A percentile compares a stretch with the other conserved stretches of the same genome.
Conservation (phyloP, 2,797 vertebrate genomes). For the Molossus alvarezi region DNA sequence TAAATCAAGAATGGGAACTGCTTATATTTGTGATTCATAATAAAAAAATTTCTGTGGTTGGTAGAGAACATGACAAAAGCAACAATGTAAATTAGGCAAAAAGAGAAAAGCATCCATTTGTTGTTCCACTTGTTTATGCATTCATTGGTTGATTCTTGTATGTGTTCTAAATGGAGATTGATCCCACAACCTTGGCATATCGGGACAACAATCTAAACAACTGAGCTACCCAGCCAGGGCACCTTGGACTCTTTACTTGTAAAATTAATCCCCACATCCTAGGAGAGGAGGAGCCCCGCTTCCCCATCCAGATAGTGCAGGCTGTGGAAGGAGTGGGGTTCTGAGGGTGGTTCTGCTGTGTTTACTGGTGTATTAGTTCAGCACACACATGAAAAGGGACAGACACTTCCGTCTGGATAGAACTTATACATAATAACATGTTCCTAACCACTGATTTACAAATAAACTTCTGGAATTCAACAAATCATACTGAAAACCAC, state of each 20-base stretch:
- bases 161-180: neutral
- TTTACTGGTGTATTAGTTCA: neutral
- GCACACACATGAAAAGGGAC: neutral
- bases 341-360: too few relatives aligned
- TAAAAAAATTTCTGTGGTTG: neutral
- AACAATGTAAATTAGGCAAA: neutral
- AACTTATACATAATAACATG: neutral
- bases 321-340: neutral
- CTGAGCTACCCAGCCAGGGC: neutral
- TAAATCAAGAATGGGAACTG: neutral
- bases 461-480: conserved; percentile 5
- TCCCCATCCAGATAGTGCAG: neutral
- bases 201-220: neutral
- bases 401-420: neutral
- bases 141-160: neutral
- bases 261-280: neutral
- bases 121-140: neutral
- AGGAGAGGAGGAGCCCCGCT: too few relatives aligned
- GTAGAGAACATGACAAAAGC: neutral
- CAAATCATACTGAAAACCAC: neutral
- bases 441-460: neutral
- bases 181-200: neutral
- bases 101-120: neutral
- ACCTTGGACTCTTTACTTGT: neutral
- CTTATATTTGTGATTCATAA: conserved; percentile 48